A percentile compares a stretch with the other conserved stretches of the same genome.
Conservation (phyloP, 1,140 invertebrate species). For the Brachionus rubens region DNA sequence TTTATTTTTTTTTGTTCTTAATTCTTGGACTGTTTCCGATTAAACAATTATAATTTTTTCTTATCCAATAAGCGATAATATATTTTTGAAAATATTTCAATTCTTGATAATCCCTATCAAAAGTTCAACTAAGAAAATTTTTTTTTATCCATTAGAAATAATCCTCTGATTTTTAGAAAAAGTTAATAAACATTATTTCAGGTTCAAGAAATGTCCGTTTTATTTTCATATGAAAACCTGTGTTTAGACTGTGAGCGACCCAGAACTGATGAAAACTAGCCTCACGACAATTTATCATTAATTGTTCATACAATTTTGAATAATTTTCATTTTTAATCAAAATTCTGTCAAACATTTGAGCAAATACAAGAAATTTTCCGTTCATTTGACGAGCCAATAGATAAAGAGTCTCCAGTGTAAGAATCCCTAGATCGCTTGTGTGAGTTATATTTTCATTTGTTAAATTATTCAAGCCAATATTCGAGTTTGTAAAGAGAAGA, state of each 20-base stretch:
- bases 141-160: no score
- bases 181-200: no score
- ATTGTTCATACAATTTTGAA: slow-evolving; percentile 34
- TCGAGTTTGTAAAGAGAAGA: slow-evolving; percentile 26
- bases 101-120: no score
- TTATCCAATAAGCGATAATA: no score
- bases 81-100: no score
- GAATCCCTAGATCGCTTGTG: background rate
- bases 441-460: background rate
- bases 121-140: no score
- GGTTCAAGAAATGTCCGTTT: no score
- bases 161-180: no score
- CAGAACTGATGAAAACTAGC: slow-evolving; percentile 31
- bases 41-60: no score
- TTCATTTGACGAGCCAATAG: slow-evolving; percentile 34
- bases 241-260: background rate
- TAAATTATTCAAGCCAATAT: background rate
- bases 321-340: slow-evolving; percentile 41
- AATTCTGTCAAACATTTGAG: slow-evolving; percentile 41
- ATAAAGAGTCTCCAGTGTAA: slow-evolving; percentile 29
- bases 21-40: no score
- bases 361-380: slow-evolving; percentile 13
- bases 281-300: slow-evolving; percentile 37
- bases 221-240: background rate
- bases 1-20: no score